Conservation (phyloP, 2,797 vertebrate genomes). For the Pseudotriccus pelzelni region DNA sequence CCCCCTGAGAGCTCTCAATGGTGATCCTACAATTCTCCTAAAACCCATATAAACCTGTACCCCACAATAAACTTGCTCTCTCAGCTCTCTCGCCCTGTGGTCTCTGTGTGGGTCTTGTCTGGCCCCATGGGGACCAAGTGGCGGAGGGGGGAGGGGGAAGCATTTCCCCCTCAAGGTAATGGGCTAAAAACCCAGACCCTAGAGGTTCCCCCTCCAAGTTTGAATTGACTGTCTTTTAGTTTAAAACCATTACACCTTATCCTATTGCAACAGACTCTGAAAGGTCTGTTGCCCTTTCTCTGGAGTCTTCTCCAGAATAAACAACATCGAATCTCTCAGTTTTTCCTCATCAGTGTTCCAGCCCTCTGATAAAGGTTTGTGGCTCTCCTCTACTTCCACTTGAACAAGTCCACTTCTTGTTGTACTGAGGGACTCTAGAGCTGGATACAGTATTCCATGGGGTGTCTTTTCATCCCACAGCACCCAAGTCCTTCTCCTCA, state of each 20-base stretch:
- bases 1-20: no score
- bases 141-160: no score
- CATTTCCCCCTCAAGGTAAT: no score
- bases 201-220: no score
- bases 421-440: background rate
- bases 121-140: no score
- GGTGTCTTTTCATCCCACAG: background rate
- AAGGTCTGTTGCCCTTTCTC: background rate
- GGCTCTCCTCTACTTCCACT: background rate
- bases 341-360: background rate
- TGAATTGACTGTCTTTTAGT: background rate
- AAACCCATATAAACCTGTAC: no score
- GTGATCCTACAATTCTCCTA: no score
- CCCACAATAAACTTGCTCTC: no score
- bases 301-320: background rate
- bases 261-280: background rate
- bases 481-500: background rate
- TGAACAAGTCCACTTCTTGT: background rate
- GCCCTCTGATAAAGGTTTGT: background rate
- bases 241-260: background rate
- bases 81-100: no score
- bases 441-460: background rate
- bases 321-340: background rate
- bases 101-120: no score
- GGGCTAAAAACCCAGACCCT: no score